Base-by-base conservation (phyloP, 2,888 invertebrate genomes). In the Yponomeuta cagnagella region DNA sequence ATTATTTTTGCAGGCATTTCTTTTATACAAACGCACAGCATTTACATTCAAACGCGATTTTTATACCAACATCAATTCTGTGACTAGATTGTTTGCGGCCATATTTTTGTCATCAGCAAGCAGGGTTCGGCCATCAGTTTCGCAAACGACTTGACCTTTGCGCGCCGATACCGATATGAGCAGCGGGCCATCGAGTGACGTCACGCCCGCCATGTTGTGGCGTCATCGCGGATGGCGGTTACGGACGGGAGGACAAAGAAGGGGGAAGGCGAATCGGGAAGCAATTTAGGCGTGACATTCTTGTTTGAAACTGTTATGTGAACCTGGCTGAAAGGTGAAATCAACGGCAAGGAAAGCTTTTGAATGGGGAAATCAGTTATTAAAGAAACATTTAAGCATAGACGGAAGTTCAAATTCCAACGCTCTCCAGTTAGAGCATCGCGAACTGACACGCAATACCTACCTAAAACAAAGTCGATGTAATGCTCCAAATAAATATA, bases 71-170 rank as follows among this genome's bases (percentile, higher is more conserved):
- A 5, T 43, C 8, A 58, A 58, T 58, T 58, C 52, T 58, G 12
- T 58, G 2, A 58, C 15, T 15, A 15, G 15, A 58, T 58, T 58
- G 9, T 1, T 58, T 58, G 15, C 52, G 12, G 52, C 15, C 3
- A 58, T 58, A 12, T 15, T 15, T 58, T 58, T 3, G 52, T 15
- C 15, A 58, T 58, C 52, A 58, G 52, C 15, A 15, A 15, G 52
- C 52, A 15, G 15, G 15, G 52, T 15, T 3, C 52, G 52, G 52
- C 52, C 52, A 58, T 58, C 52, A 12, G 52, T 58, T 58, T 58
- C 52, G 52, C 52, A 58, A 58, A 58, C 52, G 52, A 58, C 52
- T 58, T 58, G 52, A 58, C 52, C 52, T 58, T 58, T 58, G 15
- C 52, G 52, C 15, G 4, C 52, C 52, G 52, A 58, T 58, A 58